phyloP scores from a whole-genome alignment of 2,888 invertebrate species.

The Perithous albicinctus region DNA sequence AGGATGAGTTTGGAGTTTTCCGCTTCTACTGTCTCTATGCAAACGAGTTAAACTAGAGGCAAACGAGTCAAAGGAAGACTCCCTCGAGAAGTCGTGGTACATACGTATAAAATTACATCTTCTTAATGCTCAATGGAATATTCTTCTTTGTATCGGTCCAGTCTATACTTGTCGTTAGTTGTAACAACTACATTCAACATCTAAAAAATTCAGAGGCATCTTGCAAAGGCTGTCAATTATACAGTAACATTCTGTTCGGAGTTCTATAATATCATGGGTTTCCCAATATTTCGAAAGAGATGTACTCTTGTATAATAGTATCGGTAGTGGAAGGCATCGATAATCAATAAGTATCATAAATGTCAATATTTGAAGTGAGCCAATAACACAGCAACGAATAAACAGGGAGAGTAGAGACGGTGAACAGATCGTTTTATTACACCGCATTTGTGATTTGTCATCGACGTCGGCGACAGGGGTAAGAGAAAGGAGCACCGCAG shows the following conservation, averaged over 20 bases:
- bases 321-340: background rate
- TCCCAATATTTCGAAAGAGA: background rate
- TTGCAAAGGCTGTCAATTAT: background rate
- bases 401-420: background rate
- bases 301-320: background rate
- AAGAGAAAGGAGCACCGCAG: background rate
- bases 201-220: background rate
- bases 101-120: background rate
- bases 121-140: conserved; percentile 19
- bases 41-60: background rate
- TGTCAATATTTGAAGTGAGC: conserved; percentile 42
- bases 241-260: background rate
- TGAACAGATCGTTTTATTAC: conserved; percentile 41
- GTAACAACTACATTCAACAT: background rate
- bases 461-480: conserved; percentile 14
- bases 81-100: background rate
- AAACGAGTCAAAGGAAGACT: conserved; percentile 6
- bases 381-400: conserved; percentile 14
- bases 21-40: background rate
- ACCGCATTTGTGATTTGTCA: conserved; percentile 48
- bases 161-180: background rate
- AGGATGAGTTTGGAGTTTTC: conserved; percentile 9
- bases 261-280: too few relatives aligned
- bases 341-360: conserved; percentile 38
- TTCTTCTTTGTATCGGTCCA: background rate